Evolutionary conservation across 1,140 invertebrate genomes (phyloP), one percentile per base, ranked within the genome.

Genomic region (Oryctes rhinoceros): DNA sequence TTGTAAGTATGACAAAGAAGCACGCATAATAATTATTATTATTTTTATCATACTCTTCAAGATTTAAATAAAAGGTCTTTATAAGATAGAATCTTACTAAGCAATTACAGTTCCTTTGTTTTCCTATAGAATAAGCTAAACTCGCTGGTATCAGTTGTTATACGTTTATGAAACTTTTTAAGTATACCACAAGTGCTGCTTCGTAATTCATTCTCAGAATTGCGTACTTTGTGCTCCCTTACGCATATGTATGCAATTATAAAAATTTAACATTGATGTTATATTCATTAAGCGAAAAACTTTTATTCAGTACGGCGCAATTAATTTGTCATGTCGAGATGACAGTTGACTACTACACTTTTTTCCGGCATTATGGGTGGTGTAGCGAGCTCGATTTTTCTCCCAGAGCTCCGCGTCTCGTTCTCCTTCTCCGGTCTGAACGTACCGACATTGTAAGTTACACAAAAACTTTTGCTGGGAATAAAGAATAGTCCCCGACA

Each of bases 401-500:
- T 48, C 39, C 74, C 30, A 20, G n/a, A 76, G 74, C 3, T 18
- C 18, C 65, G 10, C 30, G 30, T 67, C n/a, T 13, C 74, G 10
- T 30, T 48, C 37, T 76, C 74, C n/a, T 20, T 13, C 37, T 76
- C 74, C 35, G 30, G 24, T 48, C 76, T 39, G 24, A 44, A 44
- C 44, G n/a, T 47, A 30, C 76, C 76, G 76, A 53, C 49, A 59
- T 79, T 48, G 62, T 37, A 37, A 74, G 49, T 47, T 65, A 67
- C 37, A 80, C 75, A 80, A 80, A 80, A 80, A 77, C 44, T 44
- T 67, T 30, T 71, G 75, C 62, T 47, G 47, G 47, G 78, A 48
- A 82, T 84, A 81, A 81, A 84, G 83, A 83, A 83, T 83, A 79
- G 80, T 82, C 83, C 78, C 78, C 78, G 82, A 81, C 82, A 83